Base-by-base conservation (phyloP, 2,113 vertebrate species). In the Ciconia maguari region DNA sequence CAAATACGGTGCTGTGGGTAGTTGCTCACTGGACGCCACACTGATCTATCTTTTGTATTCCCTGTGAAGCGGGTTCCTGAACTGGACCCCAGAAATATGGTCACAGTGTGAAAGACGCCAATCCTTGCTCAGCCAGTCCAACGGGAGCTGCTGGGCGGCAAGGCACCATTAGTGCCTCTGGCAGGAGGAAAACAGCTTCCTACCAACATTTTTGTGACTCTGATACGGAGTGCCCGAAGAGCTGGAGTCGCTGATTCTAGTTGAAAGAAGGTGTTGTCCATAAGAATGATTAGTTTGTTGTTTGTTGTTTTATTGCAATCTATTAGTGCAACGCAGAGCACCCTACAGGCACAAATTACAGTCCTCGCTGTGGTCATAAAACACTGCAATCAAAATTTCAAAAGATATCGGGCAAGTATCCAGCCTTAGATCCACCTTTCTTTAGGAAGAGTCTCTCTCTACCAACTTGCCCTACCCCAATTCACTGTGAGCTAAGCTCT, bases 341-440 rank as follows among this genome's bases (percentile, higher is more conserved):
- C 96, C 97, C 97, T 87, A 61, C 48, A 84, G 97, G 96, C 83
- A 94, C 78, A 72, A 79, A 83, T 94, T 78, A 87, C 71, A 96
- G 82, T 54, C 48, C 36, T 62, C 7, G 2, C 52, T 29, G 51
- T 60, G 46, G 72, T 77, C 69, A 36, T 91, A 91, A 97, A 98
- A 87, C 58, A 51, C 10, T 13, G 36, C 61, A 77, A 87, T 49
- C 30, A 62, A 93, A 95, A 94, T 96, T 97, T 95, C 95, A 91
- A 91, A 94, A 98, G 72, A 55, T 68, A 36, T 44, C 60, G n/a
- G 95, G 93, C 65, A 46, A 79, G 81, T 57, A 46, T 38, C 72
- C 69, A 89, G 87, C 3, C 1, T 41, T 42, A 71, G 77, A 88
- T 57, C 80, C 89, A 94, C 94, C 94, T 96, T 95, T 87, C 57